A percentile compares a stretch with the other conserved stretches of the same genome.
Evolutionary conservation across 2,113 vertebrate species (phyloP).

Genomic region (Mastomys coucha): DNA sequence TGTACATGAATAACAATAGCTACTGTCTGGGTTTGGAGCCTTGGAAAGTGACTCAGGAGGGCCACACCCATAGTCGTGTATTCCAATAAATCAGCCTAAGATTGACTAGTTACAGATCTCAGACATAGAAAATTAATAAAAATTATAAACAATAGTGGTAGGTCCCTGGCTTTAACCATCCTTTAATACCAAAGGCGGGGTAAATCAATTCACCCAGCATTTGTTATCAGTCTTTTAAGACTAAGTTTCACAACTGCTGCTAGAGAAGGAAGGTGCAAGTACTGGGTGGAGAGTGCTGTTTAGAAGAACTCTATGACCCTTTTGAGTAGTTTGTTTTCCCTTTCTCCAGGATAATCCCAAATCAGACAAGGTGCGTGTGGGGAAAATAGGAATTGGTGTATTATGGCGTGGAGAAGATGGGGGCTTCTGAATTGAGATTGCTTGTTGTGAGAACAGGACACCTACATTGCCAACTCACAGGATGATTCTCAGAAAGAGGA

Average conservation of each 20-base stretch:
- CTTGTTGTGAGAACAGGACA: not conserved
- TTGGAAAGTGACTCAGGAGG: not conserved
- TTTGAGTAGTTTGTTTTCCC: not conserved
- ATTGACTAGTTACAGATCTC: not conserved
- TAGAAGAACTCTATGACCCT: not conserved
- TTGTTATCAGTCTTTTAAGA: not conserved
- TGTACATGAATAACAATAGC: not conserved
- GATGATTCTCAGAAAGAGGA: not conserved
- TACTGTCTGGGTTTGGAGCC: not conserved
- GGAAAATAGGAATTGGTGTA: not conserved
- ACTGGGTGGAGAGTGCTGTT: not conserved
- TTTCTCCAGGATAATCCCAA: not conserved
- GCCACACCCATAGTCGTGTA: not conserved
- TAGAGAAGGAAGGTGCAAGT: not conserved
- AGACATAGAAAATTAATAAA: not conserved
- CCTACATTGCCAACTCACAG: not conserved
- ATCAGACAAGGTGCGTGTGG: not conserved
- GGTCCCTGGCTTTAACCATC: not conserved
- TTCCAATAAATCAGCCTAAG: not conserved
- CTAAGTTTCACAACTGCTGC: not conserved
- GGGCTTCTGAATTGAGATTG: not conserved
- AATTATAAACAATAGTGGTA: not conserved
- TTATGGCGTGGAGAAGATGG: not conserved
- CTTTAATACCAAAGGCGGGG: not conserved
- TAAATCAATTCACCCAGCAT: not conserved